Base-by-base conservation (phyloP, 2,888 invertebrate genomes). In the Diloba caeruleocephala region DNA sequence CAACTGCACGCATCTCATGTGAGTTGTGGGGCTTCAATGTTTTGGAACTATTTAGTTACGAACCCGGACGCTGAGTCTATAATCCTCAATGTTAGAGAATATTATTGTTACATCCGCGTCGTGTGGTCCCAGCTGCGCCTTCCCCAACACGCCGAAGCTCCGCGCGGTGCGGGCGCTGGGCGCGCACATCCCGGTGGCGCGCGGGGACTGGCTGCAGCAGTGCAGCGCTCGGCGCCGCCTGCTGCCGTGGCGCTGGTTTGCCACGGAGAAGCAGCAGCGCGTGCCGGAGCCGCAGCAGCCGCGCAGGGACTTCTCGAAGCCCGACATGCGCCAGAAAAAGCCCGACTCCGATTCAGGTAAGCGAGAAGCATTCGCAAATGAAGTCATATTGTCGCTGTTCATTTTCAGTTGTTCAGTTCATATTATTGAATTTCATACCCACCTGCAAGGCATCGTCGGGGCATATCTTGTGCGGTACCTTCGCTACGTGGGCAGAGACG, bases 61-160 rank as follows among this genome's bases (percentile, higher is more conserved):
- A n/a, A n/a, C n/a, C n/a, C n/a, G n/a, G n/a, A n/a, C n/a, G n/a
- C n/a, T n/a, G n/a, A n/a, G n/a, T n/a, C n/a, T n/a, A n/a, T n/a
- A n/a, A n/a, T n/a, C n/a, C n/a, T n/a, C n/a, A n/a, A n/a, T n/a
- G n/a, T n/a, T n/a, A n/a, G n/a, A n/a, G n/a, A n/a, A n/a, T n/a
- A n/a, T n/a, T n/a, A n/a, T n/a, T n/a, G n/a, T n/a, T n/a, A n/a
- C n/a, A n/a, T n/a, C n/a, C n/a, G n/a, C n/a, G n/a, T 32, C 13
- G 29, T 12, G 12, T 4, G 1, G 9, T n/a, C 15, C 4, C 86
- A 98, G 98, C 33, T 98, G 98, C 90, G 98, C 98, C 8, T 98
- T 98, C 88, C 91, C 95, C 3, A 97, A 97, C 85, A 98, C 98
- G 3, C 98, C 98, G 3, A 98, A 98, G 87, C 96, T 96, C 82